phyloP scores from a whole-genome alignment of 2,888 invertebrate species.

The Archaeoteleia sp. region DNA sequence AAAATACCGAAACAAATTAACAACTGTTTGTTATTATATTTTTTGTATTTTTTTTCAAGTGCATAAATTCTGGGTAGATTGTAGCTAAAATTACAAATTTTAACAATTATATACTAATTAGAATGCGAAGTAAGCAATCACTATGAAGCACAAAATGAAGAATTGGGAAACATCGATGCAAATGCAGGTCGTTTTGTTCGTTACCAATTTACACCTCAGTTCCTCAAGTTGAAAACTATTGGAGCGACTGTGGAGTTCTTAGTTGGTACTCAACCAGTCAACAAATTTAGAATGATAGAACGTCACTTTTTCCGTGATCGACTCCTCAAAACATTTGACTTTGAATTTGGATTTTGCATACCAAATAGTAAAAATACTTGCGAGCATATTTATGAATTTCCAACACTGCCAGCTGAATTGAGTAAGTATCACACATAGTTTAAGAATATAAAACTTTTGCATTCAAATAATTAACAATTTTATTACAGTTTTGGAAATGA shows the following conservation, averaged over 20 bases:
- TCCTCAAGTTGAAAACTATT: conserved; percentile 95
- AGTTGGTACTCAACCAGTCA: conserved; percentile 93
- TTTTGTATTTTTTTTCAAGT: too few relatives aligned
- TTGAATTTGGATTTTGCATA: conserved; percentile 99
- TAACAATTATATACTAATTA: background rate
- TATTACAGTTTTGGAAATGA: conserved; percentile 95
- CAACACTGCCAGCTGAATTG: conserved; percentile 87
- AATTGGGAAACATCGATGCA: conserved; percentile 81
- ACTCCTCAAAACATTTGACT: conserved; percentile 97
- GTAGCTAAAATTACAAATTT: background rate
- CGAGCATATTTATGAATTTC: conserved; percentile 99
- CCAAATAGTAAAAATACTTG: conserved; percentile 98
- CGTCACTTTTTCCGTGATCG: conserved; percentile 96
- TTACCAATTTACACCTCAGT: conserved; percentile 98
- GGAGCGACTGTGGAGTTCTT: conserved; percentile 99
- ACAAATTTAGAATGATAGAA: conserved; percentile 98
- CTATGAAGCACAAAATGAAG: conserved; percentile 68
- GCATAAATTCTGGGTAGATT: background rate
- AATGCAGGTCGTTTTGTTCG: conserved; percentile 98
- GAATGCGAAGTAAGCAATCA: conserved; percentile 61
- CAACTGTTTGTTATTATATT: too few relatives aligned
- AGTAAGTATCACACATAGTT: conserved; percentile 82
- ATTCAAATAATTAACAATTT: conserved; percentile 2
- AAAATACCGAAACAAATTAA: too few relatives aligned
- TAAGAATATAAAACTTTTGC: too few relatives aligned